These are phyloP conservation scores for Tupiocoris notatus DNA, from an alignment of 2,888 invertebrate species.

Conservation along the genomic window DNA sequence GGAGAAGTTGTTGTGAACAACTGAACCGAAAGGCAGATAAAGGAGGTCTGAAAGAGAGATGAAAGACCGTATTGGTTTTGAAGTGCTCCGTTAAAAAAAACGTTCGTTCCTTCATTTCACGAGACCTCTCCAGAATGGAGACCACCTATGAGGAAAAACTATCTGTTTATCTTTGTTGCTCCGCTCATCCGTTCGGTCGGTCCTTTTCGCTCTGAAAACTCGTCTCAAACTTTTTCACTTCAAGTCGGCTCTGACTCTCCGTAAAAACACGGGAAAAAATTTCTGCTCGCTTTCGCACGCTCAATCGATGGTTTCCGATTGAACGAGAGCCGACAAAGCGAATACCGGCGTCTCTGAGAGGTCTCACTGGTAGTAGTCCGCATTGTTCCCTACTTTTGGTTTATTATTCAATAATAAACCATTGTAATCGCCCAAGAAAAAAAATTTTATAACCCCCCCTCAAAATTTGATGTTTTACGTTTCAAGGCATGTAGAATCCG, in stretches of 20 bases:
- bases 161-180: constrained; percentile 23
- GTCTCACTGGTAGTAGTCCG: neutral
- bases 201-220: neutral
- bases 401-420: too few species aligned
- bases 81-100: neutral
- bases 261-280: neutral
- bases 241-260: neutral
- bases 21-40: neutral
- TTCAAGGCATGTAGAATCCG: too few species aligned
- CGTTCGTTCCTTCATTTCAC: neutral
- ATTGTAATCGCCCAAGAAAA: too few species aligned
- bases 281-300: neutral
- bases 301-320: neutral
- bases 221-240: neutral
- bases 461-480: too few species aligned
- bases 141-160: constrained; percentile 1
- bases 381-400: too few species aligned
- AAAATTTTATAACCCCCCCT: too few species aligned
- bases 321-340: neutral
- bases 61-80: neutral
- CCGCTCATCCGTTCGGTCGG: neutral
- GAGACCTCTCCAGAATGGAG: neutral
- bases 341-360: neutral
- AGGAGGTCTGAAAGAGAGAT: neutral
- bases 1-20: neutral